phyloP scores from a whole-genome alignment of 1,140 invertebrate genomes.

The Drosophila ananassae region DNA sequence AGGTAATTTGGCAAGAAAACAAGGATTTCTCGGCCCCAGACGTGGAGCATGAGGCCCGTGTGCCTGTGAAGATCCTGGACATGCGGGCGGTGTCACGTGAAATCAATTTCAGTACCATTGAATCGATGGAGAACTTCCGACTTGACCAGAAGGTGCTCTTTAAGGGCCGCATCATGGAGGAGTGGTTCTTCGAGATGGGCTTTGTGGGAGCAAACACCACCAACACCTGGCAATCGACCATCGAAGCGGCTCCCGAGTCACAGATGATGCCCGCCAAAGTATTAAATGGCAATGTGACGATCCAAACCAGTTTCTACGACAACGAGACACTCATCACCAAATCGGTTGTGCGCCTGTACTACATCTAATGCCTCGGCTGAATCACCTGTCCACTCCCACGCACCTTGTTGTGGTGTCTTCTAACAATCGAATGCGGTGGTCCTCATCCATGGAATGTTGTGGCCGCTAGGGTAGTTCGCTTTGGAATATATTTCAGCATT shows the following conservation, averaged over 20 bases:
- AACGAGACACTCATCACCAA: constrained; percentile 97
- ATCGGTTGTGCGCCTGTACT: constrained; percentile 97
- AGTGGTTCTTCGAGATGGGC: constrained; percentile 99
- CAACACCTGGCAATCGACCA: constrained; percentile 99
- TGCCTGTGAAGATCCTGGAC: constrained; percentile 98
- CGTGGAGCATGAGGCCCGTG: constrained; percentile 96
- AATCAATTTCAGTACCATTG: constrained; percentile 99
- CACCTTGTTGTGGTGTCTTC: constrained; percentile 7
- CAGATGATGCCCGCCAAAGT: constrained; percentile 99
- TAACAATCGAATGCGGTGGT: neutral
- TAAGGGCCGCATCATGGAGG: constrained; percentile 93
- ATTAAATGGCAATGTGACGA: constrained; percentile 98
- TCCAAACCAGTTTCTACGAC: constrained; percentile 99
- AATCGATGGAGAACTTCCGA: constrained; percentile 98
- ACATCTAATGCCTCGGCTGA: constrained; percentile 88
- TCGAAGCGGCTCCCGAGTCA: constrained; percentile 99
- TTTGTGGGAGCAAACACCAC: constrained; percentile 99
- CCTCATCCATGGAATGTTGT: constrained; percentile 12
- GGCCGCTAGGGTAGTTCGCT: constrained; percentile 12
- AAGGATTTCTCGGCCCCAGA: constrained; percentile 97
- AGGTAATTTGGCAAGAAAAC: constrained; percentile 98
- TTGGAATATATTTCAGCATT: constrained; percentile 57
- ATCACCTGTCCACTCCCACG: constrained; percentile 27
- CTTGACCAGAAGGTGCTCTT: constrained; percentile 96
- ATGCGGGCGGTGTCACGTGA: constrained; percentile 98